phyloP scores from a whole-genome alignment of 2,797 vertebrate species.

The Rhyacichthys aspro region DNA sequence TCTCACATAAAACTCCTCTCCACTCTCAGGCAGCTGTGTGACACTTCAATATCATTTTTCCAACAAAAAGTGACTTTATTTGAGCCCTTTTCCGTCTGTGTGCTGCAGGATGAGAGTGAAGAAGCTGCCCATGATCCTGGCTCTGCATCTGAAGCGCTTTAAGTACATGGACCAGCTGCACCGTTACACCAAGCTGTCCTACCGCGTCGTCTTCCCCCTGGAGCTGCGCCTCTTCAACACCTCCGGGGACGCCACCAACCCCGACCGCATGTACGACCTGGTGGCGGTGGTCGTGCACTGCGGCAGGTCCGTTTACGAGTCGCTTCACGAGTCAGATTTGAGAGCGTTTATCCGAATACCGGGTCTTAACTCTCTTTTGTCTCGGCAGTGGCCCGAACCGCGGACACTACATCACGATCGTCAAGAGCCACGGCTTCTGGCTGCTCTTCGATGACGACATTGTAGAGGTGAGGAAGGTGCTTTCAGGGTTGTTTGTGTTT shows the following conservation, averaged over 20 bases:
- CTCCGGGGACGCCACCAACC: conserved; percentile 92
- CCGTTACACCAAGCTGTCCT: conserved; percentile 93
- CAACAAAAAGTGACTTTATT: too few species aligned
- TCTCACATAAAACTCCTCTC: too few species aligned
- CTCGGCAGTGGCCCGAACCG: conserved; percentile 87
- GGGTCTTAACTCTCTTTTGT: neutral
- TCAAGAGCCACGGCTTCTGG: conserved; percentile 95
- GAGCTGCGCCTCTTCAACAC: conserved; percentile 95
- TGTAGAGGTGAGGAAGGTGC: conserved; percentile 86
- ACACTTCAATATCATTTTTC: too few species aligned
- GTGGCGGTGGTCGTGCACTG: conserved; percentile 93
- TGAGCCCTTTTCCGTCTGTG: too few species aligned
- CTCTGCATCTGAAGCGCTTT: conserved; percentile 92
- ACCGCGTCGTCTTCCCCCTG: conserved; percentile 93
- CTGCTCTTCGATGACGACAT: conserved; percentile 93
- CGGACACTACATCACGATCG: conserved; percentile 94
- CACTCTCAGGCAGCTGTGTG: too few species aligned
- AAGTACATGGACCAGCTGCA: conserved; percentile 97
- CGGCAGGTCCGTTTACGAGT: conserved; percentile 82
- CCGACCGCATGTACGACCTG: conserved; percentile 92
- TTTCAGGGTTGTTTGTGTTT: too few species aligned
- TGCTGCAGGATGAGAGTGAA: conserved; percentile 88
- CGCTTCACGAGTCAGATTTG: too few species aligned
- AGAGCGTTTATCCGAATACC: neutral
- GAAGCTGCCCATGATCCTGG: conserved; percentile 93